These are phyloP conservation scores for Neodon shergylaensis DNA, from an alignment of 2,113 vertebrate species.

Conservation along the genomic window DNA sequence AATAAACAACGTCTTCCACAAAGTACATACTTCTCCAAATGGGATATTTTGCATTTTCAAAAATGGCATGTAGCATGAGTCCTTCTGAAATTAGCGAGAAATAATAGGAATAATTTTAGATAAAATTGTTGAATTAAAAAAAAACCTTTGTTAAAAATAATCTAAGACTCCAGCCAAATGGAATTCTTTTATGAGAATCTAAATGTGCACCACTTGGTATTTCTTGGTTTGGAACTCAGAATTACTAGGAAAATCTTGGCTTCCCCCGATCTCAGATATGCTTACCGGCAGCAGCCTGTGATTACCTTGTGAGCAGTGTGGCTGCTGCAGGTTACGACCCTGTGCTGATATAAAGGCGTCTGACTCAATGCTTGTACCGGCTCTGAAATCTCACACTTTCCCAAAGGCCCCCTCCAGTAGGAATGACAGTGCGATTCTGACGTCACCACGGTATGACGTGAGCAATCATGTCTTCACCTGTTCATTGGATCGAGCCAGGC, in stretches of 20 bases:
- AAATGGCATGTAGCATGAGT: neutral
- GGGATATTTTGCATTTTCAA: slow-evolving; percentile 9
- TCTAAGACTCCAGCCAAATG: neutral
- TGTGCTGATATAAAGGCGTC: neutral
- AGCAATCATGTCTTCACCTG: neutral
- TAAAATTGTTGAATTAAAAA: slow-evolving; percentile 46
- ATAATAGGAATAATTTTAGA: slow-evolving; percentile 14
- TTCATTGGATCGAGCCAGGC: neutral
- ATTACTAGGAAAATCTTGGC: slow-evolving; percentile 31
- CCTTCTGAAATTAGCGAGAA: slow-evolving; percentile 35
- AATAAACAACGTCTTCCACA: neutral
- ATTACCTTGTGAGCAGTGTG: neutral
- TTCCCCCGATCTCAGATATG: slow-evolving; percentile 17
- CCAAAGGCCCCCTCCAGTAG: neutral
- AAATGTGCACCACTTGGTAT: slow-evolving; percentile 12
- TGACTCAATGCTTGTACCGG: neutral
- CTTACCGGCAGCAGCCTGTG: neutral
- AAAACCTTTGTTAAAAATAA: neutral
- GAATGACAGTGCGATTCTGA: neutral
- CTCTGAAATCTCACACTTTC: neutral
- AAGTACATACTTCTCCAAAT: neutral
- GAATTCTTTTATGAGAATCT: slow-evolving; percentile 37
- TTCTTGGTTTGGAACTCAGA: slow-evolving; percentile 45
- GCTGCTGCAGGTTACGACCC: neutral
- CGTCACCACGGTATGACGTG: neutral